phyloP scores from a whole-genome alignment of 2,113 vertebrate genomes.

The Anguilla rostrata region DNA sequence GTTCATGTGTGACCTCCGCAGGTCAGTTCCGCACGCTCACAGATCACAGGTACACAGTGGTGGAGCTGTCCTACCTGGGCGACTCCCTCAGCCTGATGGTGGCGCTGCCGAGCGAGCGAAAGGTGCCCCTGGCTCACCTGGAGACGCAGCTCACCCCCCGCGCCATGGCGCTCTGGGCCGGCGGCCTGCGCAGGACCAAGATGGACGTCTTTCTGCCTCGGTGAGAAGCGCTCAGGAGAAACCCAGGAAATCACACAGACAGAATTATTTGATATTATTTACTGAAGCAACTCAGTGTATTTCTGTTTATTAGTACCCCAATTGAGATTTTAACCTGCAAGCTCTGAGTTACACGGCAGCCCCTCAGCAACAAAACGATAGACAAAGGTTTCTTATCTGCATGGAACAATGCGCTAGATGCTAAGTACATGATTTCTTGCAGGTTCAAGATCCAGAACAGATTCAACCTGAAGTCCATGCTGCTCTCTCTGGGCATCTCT shows the following conservation, averaged over 20 bases:
- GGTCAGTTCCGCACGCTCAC: slow-evolving; percentile 77
- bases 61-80: slow-evolving; percentile 81
- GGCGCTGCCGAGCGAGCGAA: slow-evolving; percentile 75
- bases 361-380: not conserved
- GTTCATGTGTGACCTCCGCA: slow-evolving; percentile 41
- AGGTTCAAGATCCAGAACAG: slow-evolving; percentile 86
- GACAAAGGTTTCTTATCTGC: not conserved
- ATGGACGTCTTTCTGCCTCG: slow-evolving; percentile 88
- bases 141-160: slow-evolving; percentile 76
- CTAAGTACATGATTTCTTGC: slow-evolving; percentile 30
- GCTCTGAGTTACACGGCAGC: not conserved
- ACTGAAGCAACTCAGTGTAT: not conserved
- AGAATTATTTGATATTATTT: not conserved
- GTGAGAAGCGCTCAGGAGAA: slow-evolving; percentile 52
- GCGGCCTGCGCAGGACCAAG: slow-evolving; percentile 72
- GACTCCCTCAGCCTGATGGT: slow-evolving; percentile 77
- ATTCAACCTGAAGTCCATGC: slow-evolving; percentile 79
- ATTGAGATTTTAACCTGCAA: not conserved
- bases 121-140: slow-evolving; percentile 65
- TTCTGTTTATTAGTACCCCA: not conserved
- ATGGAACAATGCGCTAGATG: not conserved
- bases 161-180: slow-evolving; percentile 73
- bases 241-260: not conserved
- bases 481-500: slow-evolving; percentile 79
- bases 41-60: slow-evolving; percentile 70